A percentile compares a stretch with the other conserved stretches of the same genome.
Conservation (phyloP, 2,797 vertebrate genomes). For the Coregonus ussuriensis region DNA sequence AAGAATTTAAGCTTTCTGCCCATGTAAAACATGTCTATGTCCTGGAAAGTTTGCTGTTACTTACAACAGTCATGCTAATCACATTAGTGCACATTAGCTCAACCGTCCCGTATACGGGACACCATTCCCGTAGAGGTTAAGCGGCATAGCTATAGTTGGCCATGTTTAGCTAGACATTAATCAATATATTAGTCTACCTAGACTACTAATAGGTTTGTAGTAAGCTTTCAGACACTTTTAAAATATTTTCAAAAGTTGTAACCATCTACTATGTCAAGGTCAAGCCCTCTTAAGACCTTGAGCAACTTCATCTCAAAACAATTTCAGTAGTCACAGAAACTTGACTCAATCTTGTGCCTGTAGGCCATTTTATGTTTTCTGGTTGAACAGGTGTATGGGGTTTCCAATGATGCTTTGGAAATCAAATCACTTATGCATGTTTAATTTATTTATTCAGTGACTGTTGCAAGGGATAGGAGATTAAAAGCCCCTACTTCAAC, state of each 20-base stretch:
- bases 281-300: not conserved
- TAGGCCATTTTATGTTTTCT: not conserved
- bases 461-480: not conserved
- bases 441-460: not conserved
- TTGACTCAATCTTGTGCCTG: not conserved
- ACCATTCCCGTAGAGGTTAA: too few relatives aligned
- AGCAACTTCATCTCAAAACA: not conserved
- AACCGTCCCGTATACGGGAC: too few relatives aligned
- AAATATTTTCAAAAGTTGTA: not conserved
- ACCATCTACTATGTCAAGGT: not conserved
- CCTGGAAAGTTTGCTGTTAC: too few relatives aligned
- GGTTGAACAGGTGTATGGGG: not conserved
- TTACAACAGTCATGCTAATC: too few relatives aligned
- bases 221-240: not conserved
- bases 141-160: not conserved
- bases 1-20: too few relatives aligned
- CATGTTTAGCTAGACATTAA: not conserved
- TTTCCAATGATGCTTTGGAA: not conserved
- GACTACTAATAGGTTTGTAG: not conserved
- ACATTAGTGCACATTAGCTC: too few relatives aligned
- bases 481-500: not conserved
- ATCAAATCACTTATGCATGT: constrained; percentile 4
- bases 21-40: too few relatives aligned
- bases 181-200: not conserved
- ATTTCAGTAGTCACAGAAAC: not conserved